Evolutionary conservation across 2,888 invertebrate genomes (phyloP), one percentile per base, ranked within the genome.

Genomic region (Orthonevra nobilis): DNA sequence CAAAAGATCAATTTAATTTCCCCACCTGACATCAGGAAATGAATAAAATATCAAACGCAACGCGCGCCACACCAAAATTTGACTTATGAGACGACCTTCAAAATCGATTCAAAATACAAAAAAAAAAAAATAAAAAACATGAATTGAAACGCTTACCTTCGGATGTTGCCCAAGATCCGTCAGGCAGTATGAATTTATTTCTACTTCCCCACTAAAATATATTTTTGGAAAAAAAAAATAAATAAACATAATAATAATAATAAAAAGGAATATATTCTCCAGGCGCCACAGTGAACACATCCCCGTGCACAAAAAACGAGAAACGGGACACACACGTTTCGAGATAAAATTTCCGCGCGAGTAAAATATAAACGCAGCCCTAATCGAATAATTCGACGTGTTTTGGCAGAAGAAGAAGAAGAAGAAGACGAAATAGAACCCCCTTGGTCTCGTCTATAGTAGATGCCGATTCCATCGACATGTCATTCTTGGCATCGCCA

Each of bases 341-440:
- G 66, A 70, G 70, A 72, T 60, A 77, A 70, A 77, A 64, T 77
- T 70, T 77, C 64, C 77, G 70, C 64, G 58, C 64, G 77, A 77
- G 72, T 40, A 72, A 77, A 64, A 77, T 77, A 77, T 70, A 77
- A 77, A 70, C 77, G 77, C 70, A 72, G 12, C 64, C 63, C 72
- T 72, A 72, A 77, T 72, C 77, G 77, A 72, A 72, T 70, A 69
- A 75, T 75, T 75, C 75, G 63, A 63, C 63, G 50, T 56, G 63
- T 64, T 54, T 48, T 20, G 56, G 26, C 61, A 23, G 36, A 14
- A 19, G 48, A 17, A 15, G 40, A 42, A n/a, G n/a, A n/a, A n/a
- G n/a, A n/a, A n/a, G n/a, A n/a, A n/a, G n/a, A 50, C 26, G 28
- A 10, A 52, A 26, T 12, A 46, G 48, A 28, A 36, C 36, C 38